Evolutionary conservation across 2,797 vertebrate species (phyloP).

Genomic region (Pterois miles): DNA sequence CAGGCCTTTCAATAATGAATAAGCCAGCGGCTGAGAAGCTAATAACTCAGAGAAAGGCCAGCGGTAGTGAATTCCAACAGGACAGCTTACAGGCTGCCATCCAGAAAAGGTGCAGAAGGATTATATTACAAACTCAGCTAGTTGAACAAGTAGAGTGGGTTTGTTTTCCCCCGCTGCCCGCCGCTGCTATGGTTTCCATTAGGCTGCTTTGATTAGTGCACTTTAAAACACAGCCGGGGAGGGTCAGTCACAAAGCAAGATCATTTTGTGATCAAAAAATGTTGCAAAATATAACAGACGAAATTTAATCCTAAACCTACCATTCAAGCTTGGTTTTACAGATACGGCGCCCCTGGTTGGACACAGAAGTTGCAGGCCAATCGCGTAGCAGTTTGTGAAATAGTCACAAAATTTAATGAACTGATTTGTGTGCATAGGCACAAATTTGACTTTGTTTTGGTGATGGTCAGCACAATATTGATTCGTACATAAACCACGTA

Average conservation of each 20-base stretch:
- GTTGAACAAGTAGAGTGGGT: conserved; percentile 32
- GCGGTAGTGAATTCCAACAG: conserved; percentile 41
- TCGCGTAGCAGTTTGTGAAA: not conserved
- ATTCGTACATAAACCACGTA: not conserved
- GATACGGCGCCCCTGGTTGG: not conserved
- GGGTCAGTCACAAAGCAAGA: conserved; percentile 18
- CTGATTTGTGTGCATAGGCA: not conserved
- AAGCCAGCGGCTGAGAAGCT: conserved; percentile 38
- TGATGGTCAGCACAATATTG: not conserved
- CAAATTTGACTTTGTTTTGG: no score
- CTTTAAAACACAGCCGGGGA: conserved; percentile 14
- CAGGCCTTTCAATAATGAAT: conserved; percentile 69
- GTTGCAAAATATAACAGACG: not conserved
- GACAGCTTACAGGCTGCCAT: conserved; percentile 42
- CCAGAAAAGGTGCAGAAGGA: conserved; percentile 36
- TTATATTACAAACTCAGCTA: conserved; percentile 46
- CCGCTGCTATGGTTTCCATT: conserved; percentile 23
- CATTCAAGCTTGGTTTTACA: conserved; percentile 8
- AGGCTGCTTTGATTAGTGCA: conserved; percentile 32
- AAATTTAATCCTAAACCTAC: conserved; percentile 9
- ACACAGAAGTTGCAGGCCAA: not conserved
- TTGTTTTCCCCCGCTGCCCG: conserved; percentile 29
- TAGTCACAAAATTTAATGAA: not conserved
- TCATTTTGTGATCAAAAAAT: no score
- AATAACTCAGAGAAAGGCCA: conserved; percentile 59